A percentile compares a stretch with the other conserved stretches of the same genome.
phyloP scores from a whole-genome alignment of 2,888 invertebrate species.

The Rhagonycha lutea region DNA sequence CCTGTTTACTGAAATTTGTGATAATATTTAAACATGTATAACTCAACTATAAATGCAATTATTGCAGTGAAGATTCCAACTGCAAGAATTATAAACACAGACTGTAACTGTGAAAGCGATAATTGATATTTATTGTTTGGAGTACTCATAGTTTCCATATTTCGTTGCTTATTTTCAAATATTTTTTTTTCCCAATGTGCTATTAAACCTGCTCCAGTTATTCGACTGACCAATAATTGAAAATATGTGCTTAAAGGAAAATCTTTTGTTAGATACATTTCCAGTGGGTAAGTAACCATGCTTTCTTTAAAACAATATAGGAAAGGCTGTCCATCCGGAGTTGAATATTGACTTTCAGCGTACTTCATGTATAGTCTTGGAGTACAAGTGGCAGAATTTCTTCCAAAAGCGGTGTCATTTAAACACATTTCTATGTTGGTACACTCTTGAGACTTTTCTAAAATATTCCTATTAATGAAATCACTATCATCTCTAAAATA shows the following conservation, averaged over 20 bases:
- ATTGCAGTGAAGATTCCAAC: slow-evolving; percentile 9
- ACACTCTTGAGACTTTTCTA: slow-evolving; percentile 26
- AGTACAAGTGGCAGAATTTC: slow-evolving; percentile 40
- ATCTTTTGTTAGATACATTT: slow-evolving; percentile 48
- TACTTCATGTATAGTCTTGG: slow-evolving; percentile 43
- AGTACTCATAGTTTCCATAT: not conserved
- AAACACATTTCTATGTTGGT: slow-evolving; percentile 36
- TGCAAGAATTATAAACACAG: slow-evolving; percentile 12
- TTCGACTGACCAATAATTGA: slow-evolving; percentile 39
- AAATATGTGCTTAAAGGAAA: slow-evolving; percentile 44
- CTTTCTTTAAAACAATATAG: slow-evolving; percentile 41
- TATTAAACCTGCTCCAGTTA: slow-evolving; percentile 44
- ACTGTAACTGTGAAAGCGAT: slow-evolving; percentile 3
- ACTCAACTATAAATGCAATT: slow-evolving; percentile 20
- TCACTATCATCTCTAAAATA: slow-evolving; percentile 34
- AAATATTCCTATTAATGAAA: slow-evolving; percentile 18
- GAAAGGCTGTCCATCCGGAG: slow-evolving; percentile 33
- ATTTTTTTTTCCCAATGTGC: slow-evolving; percentile 37
- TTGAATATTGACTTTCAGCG: slow-evolving; percentile 38
- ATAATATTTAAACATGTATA: not conserved
- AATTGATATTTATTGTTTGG: not conserved
- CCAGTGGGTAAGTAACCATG: slow-evolving; percentile 45
- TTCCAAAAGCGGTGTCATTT: slow-evolving; percentile 32
- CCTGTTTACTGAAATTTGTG: not conserved
- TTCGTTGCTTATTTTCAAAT: slow-evolving; percentile 19